Conservation (phyloP, 2,797 vertebrate species). For the Mastacembelus armatus region DNA sequence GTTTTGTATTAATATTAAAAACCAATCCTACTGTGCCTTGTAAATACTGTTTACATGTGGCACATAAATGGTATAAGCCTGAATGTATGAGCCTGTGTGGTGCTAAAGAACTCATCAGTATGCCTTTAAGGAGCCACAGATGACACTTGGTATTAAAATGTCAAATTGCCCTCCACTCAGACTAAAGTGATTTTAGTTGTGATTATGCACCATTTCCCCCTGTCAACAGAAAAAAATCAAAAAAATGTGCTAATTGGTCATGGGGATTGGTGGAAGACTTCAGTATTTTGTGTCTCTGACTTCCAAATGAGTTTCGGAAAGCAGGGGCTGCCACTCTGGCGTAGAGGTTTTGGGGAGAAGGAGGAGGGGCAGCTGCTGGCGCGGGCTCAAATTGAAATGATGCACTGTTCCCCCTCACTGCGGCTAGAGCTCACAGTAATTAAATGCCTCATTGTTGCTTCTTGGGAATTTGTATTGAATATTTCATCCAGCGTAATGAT, state of each 20-base stretch:
- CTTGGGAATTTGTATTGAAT: conserved; percentile 84
- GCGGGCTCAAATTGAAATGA: conserved; percentile 82
- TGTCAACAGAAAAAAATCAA: conserved; percentile 64
- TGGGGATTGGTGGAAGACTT: conserved; percentile 79
- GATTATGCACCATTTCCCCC: conserved; percentile 75
- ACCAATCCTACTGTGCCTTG: background rate
- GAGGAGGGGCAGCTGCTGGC: conserved; percentile 66
- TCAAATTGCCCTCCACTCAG: conserved; percentile 72
- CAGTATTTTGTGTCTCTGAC: conserved; percentile 78
- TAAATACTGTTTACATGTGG: conserved; percentile 33
- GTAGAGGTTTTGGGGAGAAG: conserved; percentile 60
- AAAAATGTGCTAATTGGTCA: conserved; percentile 81
- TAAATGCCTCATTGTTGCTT: conserved; percentile 86
- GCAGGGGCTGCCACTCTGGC: conserved; percentile 74
- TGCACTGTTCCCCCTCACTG: conserved; percentile 81
- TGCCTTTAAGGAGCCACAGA: conserved; percentile 63
- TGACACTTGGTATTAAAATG: conserved; percentile 78
- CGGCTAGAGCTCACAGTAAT: conserved; percentile 80
- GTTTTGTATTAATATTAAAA: background rate
- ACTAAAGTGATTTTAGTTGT: conserved; percentile 78
- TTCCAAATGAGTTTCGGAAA: conserved; percentile 81
- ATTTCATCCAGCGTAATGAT: conserved; percentile 82
- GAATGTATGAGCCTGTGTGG: conserved; percentile 14
- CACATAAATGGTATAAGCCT: conserved; percentile 28
- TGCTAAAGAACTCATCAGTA: conserved; percentile 50